Evolutionary conservation across 2,888 invertebrate genomes (phyloP), one percentile per base, ranked within the genome.

Genomic region (Argyresthia goedartella): DNA sequence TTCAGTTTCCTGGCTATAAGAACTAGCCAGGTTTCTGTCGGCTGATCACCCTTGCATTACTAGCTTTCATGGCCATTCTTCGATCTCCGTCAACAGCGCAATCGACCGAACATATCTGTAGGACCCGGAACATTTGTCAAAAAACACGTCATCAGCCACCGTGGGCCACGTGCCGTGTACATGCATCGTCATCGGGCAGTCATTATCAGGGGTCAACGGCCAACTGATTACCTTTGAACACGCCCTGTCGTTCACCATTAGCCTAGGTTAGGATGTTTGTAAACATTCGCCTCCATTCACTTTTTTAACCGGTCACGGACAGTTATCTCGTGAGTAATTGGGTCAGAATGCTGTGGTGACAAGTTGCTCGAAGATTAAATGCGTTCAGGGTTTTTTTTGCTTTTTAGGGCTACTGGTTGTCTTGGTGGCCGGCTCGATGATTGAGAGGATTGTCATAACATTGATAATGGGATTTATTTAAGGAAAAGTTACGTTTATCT

Each of bases 181-280:
- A 66, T 85, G 86, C 86, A 84, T 55, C 81, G 85, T 86, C 86
- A 86, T 86, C 76, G 84, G 75, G 64, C 78, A 81, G 79, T 85
- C 86, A 86, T 86, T 86, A 85, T 72, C 73, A 65, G 78, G 69
- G 86, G 84, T 82, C 84, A 81, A 75, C 70, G 80, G 69, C 79
- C 75, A 69, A 69, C 72, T 85, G 84, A 85, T 85, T 84, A 81
- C 81, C 82, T 71, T 25, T 25, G 25, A 25, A 6, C 73, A 64
- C 66, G 81, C 81, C 81, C 80, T 85, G 82, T 77, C 84, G 76
- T 75, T 84, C 25, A 81, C 81, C 82, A 85, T 86, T 86, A 85
- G 79, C 84, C 85, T 86, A 86, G 86, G 86, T 86, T 85, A 84
- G 81, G 49, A 49, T 54, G 54, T 85, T 85, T 84, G 85, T 85